A percentile compares a stretch with the other conserved stretches of the same genome.
Evolutionary conservation across 2,888 invertebrate genomes (phyloP).

Genomic region (Pherbina coryleti): DNA sequence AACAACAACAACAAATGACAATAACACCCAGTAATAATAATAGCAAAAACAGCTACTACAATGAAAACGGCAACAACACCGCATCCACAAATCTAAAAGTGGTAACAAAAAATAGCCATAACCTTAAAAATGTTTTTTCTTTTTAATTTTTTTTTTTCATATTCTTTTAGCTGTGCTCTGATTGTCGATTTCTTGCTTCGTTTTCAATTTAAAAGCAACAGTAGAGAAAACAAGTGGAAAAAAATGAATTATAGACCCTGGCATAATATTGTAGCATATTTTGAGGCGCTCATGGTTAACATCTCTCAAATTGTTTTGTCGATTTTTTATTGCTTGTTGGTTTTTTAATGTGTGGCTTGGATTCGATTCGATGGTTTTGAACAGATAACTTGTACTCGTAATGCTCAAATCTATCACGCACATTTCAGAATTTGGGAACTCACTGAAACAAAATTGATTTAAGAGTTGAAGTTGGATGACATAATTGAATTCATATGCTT

Average conservation of each 20-base stretch:
- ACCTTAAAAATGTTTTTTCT: slow-evolving; percentile 2
- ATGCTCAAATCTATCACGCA: no score
- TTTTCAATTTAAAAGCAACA: no score
- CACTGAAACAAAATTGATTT: no score
- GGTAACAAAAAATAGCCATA: background rate
- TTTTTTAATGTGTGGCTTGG: background rate
- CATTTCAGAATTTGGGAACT: no score
- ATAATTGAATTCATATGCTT: no score
- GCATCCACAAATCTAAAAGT: slow-evolving; percentile 16
- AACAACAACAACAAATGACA: slow-evolving; percentile 14
- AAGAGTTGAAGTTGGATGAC: no score
- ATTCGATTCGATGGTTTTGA: no score
- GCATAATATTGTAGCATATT: background rate
- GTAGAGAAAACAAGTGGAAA: no score
- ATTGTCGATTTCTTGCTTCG: no score
- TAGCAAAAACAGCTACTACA: background rate
- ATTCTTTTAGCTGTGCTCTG: background rate
- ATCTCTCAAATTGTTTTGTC: background rate
- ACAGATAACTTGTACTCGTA: no score
- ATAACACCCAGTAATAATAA: background rate
- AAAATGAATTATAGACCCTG: background rate
- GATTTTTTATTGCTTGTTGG: background rate
- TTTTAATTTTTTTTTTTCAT: background rate
- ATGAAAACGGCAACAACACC: slow-evolving; percentile 9
- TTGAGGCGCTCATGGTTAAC: background rate